Conservation (phyloP, 2,113 vertebrate genomes). For the Carassius gibelio region DNA sequence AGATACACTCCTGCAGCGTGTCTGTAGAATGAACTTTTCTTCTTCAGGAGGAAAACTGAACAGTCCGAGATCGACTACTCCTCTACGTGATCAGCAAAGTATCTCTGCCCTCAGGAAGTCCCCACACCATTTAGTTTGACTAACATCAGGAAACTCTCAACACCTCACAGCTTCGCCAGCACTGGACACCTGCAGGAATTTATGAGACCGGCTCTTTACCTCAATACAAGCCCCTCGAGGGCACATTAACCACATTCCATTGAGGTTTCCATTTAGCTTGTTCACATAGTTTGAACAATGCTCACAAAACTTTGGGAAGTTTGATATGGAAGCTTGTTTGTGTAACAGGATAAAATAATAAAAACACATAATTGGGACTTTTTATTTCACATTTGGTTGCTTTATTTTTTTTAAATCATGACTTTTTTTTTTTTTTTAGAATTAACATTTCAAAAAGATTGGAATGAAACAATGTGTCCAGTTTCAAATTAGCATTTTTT, state of each 20-base stretch:
- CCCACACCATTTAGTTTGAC: background rate
- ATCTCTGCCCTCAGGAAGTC: background rate
- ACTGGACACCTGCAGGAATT: conserved; percentile 7
- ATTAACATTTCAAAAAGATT: too few species aligned
- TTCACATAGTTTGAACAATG: background rate
- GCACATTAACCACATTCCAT: background rate
- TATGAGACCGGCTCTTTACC: background rate
- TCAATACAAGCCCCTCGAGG: background rate
- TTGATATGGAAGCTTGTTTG: background rate
- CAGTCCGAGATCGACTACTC: background rate
- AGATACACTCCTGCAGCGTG: background rate
- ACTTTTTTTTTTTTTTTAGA: too few species aligned
- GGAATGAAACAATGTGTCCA: background rate
- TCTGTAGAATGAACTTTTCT: background rate
- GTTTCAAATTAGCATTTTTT: background rate
- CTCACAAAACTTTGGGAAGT: background rate
- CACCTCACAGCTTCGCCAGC: background rate
- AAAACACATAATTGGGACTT: background rate
- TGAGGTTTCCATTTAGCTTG: background rate
- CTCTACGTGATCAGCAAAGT: background rate
- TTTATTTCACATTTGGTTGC: background rate
- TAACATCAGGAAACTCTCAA: conserved; percentile 19
- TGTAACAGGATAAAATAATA: background rate
- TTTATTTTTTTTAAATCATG: too few species aligned
- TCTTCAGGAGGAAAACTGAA: background rate